Conservation (phyloP, 2,797 vertebrate genomes). For the Loriculus beryllinus region DNA sequence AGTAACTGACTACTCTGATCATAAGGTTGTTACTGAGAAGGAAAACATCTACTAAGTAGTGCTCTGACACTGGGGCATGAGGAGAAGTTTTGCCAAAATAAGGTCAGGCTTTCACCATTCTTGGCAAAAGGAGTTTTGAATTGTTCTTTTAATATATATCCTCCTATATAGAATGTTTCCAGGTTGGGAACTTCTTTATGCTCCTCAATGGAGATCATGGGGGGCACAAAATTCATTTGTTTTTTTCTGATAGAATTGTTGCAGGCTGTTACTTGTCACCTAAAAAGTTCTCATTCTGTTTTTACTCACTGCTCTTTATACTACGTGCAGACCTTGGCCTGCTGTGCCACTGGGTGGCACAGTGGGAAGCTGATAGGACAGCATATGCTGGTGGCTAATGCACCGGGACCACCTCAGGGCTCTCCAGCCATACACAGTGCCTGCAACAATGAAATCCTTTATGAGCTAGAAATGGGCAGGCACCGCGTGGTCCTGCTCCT, state of each 20-base stretch:
- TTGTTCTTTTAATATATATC: background rate
- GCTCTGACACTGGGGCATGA: background rate
- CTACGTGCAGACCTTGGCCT: background rate
- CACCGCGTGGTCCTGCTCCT: background rate
- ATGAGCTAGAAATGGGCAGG: background rate
- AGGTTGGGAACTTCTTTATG: background rate
- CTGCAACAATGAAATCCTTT: background rate
- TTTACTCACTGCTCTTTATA: background rate
- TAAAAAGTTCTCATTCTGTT: background rate
- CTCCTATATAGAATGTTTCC: background rate
- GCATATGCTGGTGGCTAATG: accelerated
- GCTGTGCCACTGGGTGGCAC: accelerated
- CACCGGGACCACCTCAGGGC: background rate
- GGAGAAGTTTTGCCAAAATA: background rate
- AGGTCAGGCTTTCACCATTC: background rate
- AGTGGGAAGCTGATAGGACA: background rate
- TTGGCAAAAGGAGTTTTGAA: background rate
- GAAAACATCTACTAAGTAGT: background rate
- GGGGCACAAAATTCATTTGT: accelerated
- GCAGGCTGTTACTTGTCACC: background rate
- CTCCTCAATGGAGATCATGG: accelerated
- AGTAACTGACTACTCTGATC: background rate
- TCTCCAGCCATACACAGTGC: background rate
- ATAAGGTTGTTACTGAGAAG: background rate
- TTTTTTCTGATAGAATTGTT: background rate